A percentile compares a stretch with the other conserved stretches of the same genome.
phyloP scores from a whole-genome alignment of 1,140 invertebrate genomes.

The Thereuonema tuberculata region DNA sequence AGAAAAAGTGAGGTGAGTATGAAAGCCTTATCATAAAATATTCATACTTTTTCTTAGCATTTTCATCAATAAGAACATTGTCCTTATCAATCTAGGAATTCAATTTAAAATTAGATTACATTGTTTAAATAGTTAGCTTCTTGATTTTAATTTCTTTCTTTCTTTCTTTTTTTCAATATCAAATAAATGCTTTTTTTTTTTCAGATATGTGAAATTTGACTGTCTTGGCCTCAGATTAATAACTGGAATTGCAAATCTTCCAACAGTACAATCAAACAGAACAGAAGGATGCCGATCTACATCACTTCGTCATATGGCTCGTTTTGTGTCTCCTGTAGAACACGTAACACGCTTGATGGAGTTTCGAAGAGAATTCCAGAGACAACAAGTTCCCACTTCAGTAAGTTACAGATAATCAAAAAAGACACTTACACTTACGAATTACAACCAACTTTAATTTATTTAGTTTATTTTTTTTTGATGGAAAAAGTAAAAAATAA shows the following conservation, averaged over 20 bases:
- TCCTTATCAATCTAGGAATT: too few relatives aligned
- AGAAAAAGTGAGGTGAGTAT: constrained; percentile 52
- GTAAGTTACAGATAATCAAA: not conserved
- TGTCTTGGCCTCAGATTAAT: constrained; percentile 63
- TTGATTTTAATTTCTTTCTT: not conserved
- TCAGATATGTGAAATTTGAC: constrained; percentile 78
- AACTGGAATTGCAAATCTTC: constrained; percentile 63
- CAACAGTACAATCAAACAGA: not conserved
- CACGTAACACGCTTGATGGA: not conserved
- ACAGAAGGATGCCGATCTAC: not conserved
- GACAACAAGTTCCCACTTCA: not conserved
- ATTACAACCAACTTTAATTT: too few relatives aligned
- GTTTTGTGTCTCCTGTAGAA: not conserved
- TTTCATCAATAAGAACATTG: not conserved
- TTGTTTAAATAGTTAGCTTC: not conserved
- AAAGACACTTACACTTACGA: too few relatives aligned
- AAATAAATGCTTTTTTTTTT: too few relatives aligned
- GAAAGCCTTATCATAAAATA: not conserved
- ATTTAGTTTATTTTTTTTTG: too few relatives aligned
- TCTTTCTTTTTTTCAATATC: constrained; percentile 24
- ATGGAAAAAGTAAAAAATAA: too few relatives aligned
- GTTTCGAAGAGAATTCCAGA: not conserved
- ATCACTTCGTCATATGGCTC: not conserved
- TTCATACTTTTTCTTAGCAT: not conserved
- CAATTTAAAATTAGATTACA: not conserved